These are phyloP conservation scores for Crypturellus undulatus DNA, from an alignment of 2,113 vertebrate species.

Conservation along the genomic window DNA sequence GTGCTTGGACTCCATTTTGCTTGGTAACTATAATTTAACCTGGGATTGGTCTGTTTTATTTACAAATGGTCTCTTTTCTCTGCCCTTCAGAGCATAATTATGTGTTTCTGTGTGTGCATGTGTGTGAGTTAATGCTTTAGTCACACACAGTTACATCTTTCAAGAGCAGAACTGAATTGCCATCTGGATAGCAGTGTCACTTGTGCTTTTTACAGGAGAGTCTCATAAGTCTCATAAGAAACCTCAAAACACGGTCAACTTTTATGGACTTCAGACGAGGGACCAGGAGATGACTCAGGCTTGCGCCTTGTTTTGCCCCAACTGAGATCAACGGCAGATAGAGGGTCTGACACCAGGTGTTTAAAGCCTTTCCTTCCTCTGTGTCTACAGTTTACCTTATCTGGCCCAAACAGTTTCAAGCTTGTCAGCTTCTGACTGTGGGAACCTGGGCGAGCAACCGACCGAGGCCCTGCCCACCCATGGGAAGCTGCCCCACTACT, in stretches of 20 bases:
- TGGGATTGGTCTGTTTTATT: not conserved
- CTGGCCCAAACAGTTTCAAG: constrained; percentile 31
- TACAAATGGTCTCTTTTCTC: constrained; percentile 22
- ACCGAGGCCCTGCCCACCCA: constrained; percentile 3
- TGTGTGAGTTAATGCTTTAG: not conserved
- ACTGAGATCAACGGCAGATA: constrained; percentile 41
- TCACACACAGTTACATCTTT: not conserved
- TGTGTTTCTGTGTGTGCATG: not conserved
- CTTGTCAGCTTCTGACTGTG: constrained; percentile 43
- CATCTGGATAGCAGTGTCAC: not conserved
- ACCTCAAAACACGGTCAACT: not conserved
- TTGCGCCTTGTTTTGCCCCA: not conserved
- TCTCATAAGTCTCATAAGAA: not conserved
- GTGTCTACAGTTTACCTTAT: constrained; percentile 4
- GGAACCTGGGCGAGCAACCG: not conserved
- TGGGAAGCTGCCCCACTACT: not conserved
- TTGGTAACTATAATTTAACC: not conserved
- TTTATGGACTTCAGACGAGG: not conserved
- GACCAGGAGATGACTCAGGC: not conserved
- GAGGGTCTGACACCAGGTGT: constrained; percentile 55
- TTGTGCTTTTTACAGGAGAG: not conserved
- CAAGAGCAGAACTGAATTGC: not conserved
- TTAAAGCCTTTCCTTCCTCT: constrained; percentile 64
- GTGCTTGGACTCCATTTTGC: not conserved
- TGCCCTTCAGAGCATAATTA: not conserved